These are phyloP conservation scores for Phortica magna DNA, from an alignment of 2,888 invertebrate genomes.

Conservation along the genomic window DNA sequence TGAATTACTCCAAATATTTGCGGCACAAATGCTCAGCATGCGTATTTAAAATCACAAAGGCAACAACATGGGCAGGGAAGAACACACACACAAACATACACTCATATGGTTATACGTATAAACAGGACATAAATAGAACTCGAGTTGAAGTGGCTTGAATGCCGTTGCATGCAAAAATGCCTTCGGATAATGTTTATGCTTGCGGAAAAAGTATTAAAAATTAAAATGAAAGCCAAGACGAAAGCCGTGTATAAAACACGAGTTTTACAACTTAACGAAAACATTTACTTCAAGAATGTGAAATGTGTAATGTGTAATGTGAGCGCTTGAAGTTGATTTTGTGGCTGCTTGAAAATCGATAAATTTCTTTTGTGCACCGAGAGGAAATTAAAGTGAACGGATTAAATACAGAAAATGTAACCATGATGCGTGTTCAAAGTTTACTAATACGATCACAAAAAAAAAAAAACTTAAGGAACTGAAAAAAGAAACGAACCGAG, in stretches of 20 bases:
- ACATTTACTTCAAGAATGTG: background rate
- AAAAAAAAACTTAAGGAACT: too few species aligned
- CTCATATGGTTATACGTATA: background rate
- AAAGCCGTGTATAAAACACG: too few species aligned
- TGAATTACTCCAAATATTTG: conserved; percentile 46
- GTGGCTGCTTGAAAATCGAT: too few species aligned
- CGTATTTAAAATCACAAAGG: background rate
- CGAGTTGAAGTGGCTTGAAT: background rate
- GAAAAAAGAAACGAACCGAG: too few species aligned
- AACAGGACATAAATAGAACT: background rate
- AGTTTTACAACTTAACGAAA: background rate
- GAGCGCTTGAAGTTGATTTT: background rate
- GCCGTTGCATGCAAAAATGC: background rate
- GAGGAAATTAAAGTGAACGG: too few species aligned
- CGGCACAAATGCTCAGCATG: background rate
- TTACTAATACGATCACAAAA: too few species aligned
- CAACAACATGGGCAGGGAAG: background rate
- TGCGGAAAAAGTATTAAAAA: conserved; percentile 11
- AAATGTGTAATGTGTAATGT: background rate
- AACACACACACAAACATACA: background rate
- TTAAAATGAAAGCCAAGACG: background rate
- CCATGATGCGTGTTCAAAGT: too few species aligned
- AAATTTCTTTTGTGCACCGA: too few species aligned
- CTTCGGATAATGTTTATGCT: conserved; percentile 1
- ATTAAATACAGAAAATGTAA: too few species aligned